Base-by-base conservation (phyloP, 2,797 vertebrate genomes). In the Artibeus lituratus region DNA sequence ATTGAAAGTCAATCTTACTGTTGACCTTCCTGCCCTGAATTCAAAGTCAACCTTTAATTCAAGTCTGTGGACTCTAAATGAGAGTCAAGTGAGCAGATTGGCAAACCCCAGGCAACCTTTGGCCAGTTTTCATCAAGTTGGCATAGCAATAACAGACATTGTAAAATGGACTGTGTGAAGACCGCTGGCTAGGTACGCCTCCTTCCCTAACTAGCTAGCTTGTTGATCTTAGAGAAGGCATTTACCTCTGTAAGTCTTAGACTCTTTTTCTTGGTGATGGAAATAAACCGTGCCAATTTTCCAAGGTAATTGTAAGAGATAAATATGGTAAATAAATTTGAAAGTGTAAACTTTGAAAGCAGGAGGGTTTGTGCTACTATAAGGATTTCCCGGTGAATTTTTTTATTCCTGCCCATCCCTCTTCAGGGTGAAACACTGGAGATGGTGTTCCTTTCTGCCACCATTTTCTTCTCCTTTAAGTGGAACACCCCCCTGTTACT, bases 11-110 rank as follows among this genome's bases (percentile, higher is more conserved):
- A 57, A 29, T 55, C 15, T 22, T 73, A 26, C 8, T 39, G 5
- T 42, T 90, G 78, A 32, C 19, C 39, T 70, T 74, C n/a, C 18
- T 92, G 35, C 47, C 32, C 18, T 47, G 2, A 35, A 47, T 87
- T 74, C 44, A 84, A 77, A 91, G 8, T 51, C 67, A 74, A 59
- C 10, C n/a, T 95, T 88, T 92, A 83, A 86, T 77, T 80, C 49
- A 57, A 29, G 14, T 49, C 26, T 73, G 3, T 83, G 90, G 70
- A 93, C 81, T 72, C 51, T 77, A 55, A 94, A 83, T 26, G 6
- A 70, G 69, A 92, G 74, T 86, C 22, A 82, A 4, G 53, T 83
- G 35, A 53, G 18, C 44, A 77, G 24, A 83, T 39, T 70, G 73
- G 24, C 21, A 59, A 53, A 49, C 44, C 83, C 77, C 44, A 74